phyloP scores from a whole-genome alignment of 2,113 vertebrate genomes.

The Pardalotus punctatus region DNA sequence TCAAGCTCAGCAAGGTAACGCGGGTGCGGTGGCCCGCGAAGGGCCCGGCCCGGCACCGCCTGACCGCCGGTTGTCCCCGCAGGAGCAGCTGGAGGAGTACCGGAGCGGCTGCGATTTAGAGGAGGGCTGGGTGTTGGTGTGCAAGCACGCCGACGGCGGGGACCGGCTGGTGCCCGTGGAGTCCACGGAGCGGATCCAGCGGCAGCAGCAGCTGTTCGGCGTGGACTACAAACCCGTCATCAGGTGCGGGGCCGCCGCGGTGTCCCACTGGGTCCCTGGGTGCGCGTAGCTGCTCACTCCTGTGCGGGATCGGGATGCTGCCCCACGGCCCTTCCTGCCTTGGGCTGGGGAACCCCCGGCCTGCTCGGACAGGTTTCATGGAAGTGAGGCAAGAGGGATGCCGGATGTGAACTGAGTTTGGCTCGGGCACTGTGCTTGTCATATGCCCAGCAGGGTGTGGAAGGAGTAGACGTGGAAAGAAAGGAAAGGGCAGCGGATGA shows the following conservation, averaged over 20 bases:
- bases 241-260: constrained; percentile 65
- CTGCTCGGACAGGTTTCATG: too few species aligned
- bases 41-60: not conserved
- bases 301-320: not conserved
- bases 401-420: not conserved
- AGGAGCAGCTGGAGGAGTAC: constrained; percentile 94
- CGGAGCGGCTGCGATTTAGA: constrained; percentile 82
- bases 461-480: not conserved
- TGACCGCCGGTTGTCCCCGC: not conserved
- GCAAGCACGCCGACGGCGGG: constrained; percentile 90
- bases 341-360: not conserved
- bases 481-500: fast-evolving
- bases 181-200: constrained; percentile 83
- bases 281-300: not conserved
- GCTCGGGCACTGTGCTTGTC: not conserved
- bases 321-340: not conserved
- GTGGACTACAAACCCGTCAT: constrained; percentile 89
- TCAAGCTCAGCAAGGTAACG: constrained; percentile 88
- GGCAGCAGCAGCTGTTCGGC: constrained; percentile 93
- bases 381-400: not conserved
- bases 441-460: not conserved
- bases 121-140: constrained; percentile 93
- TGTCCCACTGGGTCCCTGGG: not conserved
- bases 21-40: not conserved
- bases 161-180: constrained; percentile 91